Base-by-base conservation (phyloP, 2,888 invertebrate species). In the Phyto melanocephala region DNA sequence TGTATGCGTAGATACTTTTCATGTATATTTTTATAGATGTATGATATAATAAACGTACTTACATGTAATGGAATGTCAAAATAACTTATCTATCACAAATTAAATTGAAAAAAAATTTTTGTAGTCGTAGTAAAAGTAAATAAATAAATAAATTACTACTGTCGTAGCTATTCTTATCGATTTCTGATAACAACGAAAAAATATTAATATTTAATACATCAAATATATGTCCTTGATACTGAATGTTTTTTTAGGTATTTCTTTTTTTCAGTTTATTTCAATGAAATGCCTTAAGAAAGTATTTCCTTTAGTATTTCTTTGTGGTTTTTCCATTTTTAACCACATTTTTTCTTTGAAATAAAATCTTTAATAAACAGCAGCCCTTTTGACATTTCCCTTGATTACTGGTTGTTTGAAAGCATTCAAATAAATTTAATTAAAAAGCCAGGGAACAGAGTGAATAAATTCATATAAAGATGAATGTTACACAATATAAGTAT, bases 341-440 rank as follows among this genome's bases (percentile, higher is more conserved):
- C 3, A 28, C 28, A 28, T 28, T 28, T 28, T 10, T 35, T 33
- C 7, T 28, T 20, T 6, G 1, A 22, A 42, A 22, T 3, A 62
- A 62, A 45, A 42, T 45, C 1, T 4, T 6, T n/a, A 24, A 42
- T 6, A 63, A 63, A 15, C 13, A 4, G 15, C 10, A 1, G 22
- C 35, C 20, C 22, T 10, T 52, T 68, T 68, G 52, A 54, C 37
- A 68, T 68, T 68, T 40, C 15, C 13, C 28, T 63, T 15, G 13
- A 28, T 45, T 15, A 6, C 47, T 15, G 4, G 10, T 13, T 35
- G 47, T 58, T 58, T 22, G n/a, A 13, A 47, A 33, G 35, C 11
- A 65, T 50, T 71, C 50, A n/a, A 50, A 50, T 60, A 60, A 52
- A 28, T 63, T 40, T 72, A 72, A 72, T 72, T 71, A 72, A 72